phyloP scores from a whole-genome alignment of 2,888 invertebrate species.

The Lasioglossum villosulum region DNA sequence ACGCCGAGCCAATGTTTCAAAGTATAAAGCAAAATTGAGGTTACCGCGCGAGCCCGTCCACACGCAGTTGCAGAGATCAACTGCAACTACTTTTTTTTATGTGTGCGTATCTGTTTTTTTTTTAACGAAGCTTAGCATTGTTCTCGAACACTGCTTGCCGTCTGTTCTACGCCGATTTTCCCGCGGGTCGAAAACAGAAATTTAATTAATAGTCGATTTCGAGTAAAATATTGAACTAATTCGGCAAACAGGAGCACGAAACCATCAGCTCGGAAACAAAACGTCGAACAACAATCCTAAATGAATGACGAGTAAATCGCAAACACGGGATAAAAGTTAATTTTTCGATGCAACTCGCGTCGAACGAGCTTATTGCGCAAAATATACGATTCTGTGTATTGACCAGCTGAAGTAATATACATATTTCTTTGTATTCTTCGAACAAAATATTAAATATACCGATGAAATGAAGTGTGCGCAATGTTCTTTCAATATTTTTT shows the following conservation, averaged over 20 bases:
- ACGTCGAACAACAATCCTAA: not conserved
- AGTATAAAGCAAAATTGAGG: not conserved
- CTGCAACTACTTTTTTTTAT: not conserved
- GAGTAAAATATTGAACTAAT: not conserved
- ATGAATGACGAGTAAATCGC: not conserved
- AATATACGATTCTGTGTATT: not conserved
- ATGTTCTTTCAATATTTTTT: not conserved
- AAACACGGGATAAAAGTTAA: not conserved
- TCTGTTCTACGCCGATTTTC: not conserved
- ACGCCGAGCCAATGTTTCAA: not conserved
- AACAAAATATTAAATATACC: not conserved
- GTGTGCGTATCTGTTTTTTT: not conserved
- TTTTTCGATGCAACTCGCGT: not conserved
- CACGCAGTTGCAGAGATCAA: not conserved
- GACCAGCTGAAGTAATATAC: not conserved
- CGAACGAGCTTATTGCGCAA: not conserved
- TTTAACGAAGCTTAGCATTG: not conserved
- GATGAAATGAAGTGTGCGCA: not conserved
- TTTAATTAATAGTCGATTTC: not conserved
- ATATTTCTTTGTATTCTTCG: too few species aligned
- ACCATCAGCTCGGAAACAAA: not conserved
- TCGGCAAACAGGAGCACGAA: not conserved
- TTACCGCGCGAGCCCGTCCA: not conserved
- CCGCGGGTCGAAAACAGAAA: not conserved
- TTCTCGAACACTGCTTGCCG: not conserved